phyloP scores from a whole-genome alignment of 2,113 vertebrate species.

The Nycticryphes semicollaris region DNA sequence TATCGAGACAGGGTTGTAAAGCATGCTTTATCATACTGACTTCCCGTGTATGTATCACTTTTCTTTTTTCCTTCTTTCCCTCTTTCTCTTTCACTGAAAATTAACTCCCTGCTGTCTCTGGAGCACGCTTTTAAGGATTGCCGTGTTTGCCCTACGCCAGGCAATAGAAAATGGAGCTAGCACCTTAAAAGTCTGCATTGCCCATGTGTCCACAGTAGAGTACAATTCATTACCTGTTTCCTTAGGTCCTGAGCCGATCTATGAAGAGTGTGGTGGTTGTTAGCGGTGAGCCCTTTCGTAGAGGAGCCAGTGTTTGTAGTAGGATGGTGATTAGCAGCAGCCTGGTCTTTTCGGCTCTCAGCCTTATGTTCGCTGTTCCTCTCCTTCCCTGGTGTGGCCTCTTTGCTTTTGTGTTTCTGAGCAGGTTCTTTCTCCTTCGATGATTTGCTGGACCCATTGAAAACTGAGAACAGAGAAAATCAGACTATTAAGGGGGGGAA shows the following conservation, averaged over 20 bases:
- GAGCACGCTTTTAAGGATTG: neutral
- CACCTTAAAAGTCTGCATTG: neutral
- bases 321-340: constrained; percentile 67
- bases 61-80: neutral
- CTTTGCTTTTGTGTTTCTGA: constrained; percentile 84
- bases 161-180: neutral
- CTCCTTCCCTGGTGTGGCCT: constrained; percentile 87
- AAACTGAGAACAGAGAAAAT: constrained; percentile 75
- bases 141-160: rapidly evolving
- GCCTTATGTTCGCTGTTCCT: constrained; percentile 83
- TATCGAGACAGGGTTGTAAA: neutral
- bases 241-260: constrained; percentile 92
- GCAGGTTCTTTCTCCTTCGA: constrained; percentile 80
- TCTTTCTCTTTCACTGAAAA: neutral
- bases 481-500: neutral
- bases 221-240: constrained; percentile 84
- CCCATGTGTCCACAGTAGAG: neutral
- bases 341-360: constrained; percentile 84
- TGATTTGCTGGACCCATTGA: constrained; percentile 89
- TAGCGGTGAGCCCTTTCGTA: constrained; percentile 78
- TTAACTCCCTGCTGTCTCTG: neutral
- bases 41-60: neutral
- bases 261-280: constrained; percentile 82
- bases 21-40: neutral
- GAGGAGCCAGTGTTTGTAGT: constrained; percentile 77